A percentile compares a stretch with the other conserved stretches of the same genome.
Evolutionary conservation across 2,888 invertebrate genomes (phyloP).

Genomic region (Hyppa rectilinea): DNA sequence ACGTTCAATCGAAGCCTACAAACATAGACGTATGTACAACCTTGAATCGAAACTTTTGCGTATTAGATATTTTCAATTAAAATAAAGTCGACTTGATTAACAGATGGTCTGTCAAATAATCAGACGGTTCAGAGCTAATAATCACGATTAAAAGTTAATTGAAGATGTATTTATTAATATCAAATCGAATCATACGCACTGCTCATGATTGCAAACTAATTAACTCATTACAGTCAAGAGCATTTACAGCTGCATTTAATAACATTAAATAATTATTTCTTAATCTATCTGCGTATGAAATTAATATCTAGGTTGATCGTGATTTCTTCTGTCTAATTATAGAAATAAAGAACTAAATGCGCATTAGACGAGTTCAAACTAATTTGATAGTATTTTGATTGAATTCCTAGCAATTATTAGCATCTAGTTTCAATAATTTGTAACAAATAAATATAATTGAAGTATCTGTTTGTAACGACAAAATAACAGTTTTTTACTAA

Average conservation of each 20-base stretch:
- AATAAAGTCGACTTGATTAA: constrained; percentile 21
- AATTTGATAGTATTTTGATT: constrained; percentile 21
- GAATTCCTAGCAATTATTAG: neutral
- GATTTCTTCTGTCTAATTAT: constrained; percentile 21
- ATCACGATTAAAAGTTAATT: constrained; percentile 40
- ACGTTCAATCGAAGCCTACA: constrained; percentile 1
- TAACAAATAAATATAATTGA: too few species aligned
- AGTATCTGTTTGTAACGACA: too few species aligned
- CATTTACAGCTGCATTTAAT: constrained; percentile 29
- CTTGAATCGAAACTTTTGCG: constrained; percentile 26
- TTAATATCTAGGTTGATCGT: constrained; percentile 21
- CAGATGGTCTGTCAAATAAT: constrained; percentile 40
- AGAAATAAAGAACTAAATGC: constrained; percentile 12
- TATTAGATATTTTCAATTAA: constrained; percentile 21
- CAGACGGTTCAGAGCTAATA: constrained; percentile 28
- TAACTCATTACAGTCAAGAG: constrained; percentile 52
- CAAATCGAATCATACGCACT: constrained; percentile 53
- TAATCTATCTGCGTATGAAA: constrained; percentile 22
- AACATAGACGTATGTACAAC: constrained; percentile 15
- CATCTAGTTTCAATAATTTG: constrained; percentile 1
- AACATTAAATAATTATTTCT: constrained; percentile 35
- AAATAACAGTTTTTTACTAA: too few species aligned
- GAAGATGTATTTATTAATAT: constrained; percentile 47
- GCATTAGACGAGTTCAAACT: constrained; percentile 14
- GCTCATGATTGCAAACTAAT: constrained; percentile 46